Percentiles rank a stretch among this genome's conserved stretches.
phyloP scores from a whole-genome alignment of 2,888 invertebrate genomes.

The Standfussiana lucernea region DNA sequence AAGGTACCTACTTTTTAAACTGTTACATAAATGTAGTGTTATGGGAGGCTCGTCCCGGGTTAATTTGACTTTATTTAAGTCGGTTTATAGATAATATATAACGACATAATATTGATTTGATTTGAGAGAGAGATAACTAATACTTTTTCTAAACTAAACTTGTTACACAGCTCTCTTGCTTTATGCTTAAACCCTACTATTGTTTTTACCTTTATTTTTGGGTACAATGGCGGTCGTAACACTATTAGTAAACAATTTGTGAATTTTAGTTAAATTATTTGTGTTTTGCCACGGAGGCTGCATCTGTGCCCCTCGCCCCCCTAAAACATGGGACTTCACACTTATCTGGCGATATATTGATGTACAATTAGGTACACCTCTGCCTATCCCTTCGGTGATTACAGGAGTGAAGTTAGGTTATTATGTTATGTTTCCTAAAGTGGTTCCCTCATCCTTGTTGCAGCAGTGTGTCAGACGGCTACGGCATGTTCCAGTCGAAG shows the following conservation, averaged over 20 bases:
- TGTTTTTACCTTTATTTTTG: no score
- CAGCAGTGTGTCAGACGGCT: constrained; percentile 53
- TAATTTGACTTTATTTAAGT: not conserved
- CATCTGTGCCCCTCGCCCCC: not conserved
- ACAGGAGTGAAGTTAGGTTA: no score
- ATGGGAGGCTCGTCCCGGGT: not conserved
- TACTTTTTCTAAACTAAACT: no score
- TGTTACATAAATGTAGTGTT: not conserved
- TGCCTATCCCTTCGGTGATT: no score
- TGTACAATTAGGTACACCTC: not conserved
- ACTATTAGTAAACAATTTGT: not conserved
- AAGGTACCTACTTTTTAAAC: not conserved
- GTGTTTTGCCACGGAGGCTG: not conserved
- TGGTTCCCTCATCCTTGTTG: constrained; percentile 12
- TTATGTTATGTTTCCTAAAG: not conserved
- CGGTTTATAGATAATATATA: not conserved
- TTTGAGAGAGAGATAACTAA: not conserved
- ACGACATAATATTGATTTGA: not conserved
- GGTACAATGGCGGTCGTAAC: no score
- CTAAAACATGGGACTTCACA: not conserved
- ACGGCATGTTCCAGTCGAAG: constrained; percentile 76
- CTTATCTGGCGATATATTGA: not conserved
- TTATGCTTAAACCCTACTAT: not conserved
- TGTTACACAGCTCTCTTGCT: not conserved
- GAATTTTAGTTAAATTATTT: no score